These are phyloP conservation scores for Caenorhabditis uteleia DNA, from an alignment of 2,888 invertebrate species.

Conservation along the genomic window DNA sequence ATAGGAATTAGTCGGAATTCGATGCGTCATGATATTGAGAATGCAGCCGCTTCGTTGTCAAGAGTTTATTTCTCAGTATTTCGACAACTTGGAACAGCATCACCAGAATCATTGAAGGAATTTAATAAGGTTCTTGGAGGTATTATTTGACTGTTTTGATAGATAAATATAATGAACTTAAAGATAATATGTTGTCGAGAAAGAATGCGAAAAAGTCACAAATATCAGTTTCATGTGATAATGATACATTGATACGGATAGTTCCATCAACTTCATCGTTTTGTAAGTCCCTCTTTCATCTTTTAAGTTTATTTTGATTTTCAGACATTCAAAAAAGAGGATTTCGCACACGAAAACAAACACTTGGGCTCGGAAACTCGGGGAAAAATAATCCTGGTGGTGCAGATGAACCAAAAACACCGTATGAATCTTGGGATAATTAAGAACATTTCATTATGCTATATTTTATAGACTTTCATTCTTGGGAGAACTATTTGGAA, in stretches of 20 bases:
- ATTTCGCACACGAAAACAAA: constrained; percentile 41
- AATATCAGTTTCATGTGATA: constrained; percentile 16
- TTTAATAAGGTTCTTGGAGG: constrained; percentile 11
- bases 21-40: constrained; percentile 10
- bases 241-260: constrained; percentile 19
- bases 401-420: constrained; percentile 19
- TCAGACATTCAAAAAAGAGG: constrained; percentile 54
- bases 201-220: constrained; percentile 2
- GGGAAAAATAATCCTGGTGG: constrained; percentile 1
- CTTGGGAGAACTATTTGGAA: constrained; percentile 20
- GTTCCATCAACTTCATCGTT: constrained; percentile 19
- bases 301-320: constrained; percentile 2
- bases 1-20: neutral
- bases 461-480: neutral
- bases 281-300: constrained; percentile 12
- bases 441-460: too few species aligned
- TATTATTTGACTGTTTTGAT: neutral
- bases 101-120: constrained; percentile 8
- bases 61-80: constrained; percentile 29
- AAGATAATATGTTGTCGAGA: constrained; percentile 19
- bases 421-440: too few species aligned
- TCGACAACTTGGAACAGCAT: constrained; percentile 15
- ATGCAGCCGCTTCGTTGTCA: constrained; percentile 14
- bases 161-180: neutral
- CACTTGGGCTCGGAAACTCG: constrained; percentile 27